Base-by-base conservation (phyloP, 1,140 invertebrate species). In the Cydia splendana region DNA sequence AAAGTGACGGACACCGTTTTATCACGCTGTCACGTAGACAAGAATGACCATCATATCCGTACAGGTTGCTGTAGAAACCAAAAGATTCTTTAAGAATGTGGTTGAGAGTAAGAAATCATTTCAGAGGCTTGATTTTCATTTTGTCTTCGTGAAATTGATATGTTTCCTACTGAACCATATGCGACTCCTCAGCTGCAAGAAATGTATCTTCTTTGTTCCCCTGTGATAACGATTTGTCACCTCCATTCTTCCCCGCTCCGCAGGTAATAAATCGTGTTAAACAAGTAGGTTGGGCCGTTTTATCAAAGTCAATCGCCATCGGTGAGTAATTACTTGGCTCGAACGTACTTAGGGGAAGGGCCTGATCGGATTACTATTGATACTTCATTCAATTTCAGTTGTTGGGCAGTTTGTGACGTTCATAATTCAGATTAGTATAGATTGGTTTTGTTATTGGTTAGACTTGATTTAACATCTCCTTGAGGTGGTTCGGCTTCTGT, bases 241-340 rank as follows among this genome's bases (percentile, higher is more conserved):
- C 80, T 81, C 83, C 82, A 85, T 84, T 84, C 82, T 83, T 81
- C 45, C n/a, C 75, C 20, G 84, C 85, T 86, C 87, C 88, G 82
- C 89, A 91, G 89, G 90, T 91, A 93, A 93, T 93, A 93, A 91
- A 93, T 93, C 88, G 87, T 84, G 88, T 88, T 91, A 91, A 90
- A 91, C 91, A 91, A 91, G 91, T 93, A 91, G 90, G 90, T 91
- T 91, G 89, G 84, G 83, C 84, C 90, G 88, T 91, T 93, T 93
- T 91, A 93, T 91, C 91, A 91, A 93, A 93, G 90, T 93, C 91
- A 89, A 91, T 91, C 88, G 85, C 81, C 86, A 78, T 76, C 83
- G 81, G 82, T 91, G 90, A 92, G 89, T 91, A 91, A 92, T 91
- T 91, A 90, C 79, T 79, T 73, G 74, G 24, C 51, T 57, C 45